phyloP scores from a whole-genome alignment of 2,888 invertebrate species.

The Empis stercorea region DNA sequence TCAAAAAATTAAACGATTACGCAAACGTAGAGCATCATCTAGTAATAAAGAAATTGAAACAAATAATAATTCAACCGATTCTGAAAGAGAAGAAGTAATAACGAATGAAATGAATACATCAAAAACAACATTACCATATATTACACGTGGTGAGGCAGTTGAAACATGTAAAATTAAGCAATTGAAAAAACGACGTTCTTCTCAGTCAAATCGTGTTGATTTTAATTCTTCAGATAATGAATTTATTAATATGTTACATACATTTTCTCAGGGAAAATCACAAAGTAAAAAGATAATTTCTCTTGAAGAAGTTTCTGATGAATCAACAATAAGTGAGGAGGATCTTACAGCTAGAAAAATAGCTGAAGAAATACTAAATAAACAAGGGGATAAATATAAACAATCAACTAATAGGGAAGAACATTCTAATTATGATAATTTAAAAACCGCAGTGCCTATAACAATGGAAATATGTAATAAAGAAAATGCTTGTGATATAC shows the following conservation, averaged over 20 bases:
- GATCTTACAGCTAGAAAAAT: constrained; percentile 27
- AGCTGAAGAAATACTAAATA: constrained; percentile 21
- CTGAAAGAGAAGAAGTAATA: constrained; percentile 12
- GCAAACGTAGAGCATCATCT: constrained; percentile 28
- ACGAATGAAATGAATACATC: constrained; percentile 15
- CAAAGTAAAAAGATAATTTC: not conserved
- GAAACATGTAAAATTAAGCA: constrained; percentile 19
- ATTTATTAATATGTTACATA: constrained; percentile 21
- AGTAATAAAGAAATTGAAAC: constrained; percentile 23
- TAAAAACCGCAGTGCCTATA: not conserved
- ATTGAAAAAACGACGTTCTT: not conserved
- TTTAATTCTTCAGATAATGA: constrained; percentile 18
- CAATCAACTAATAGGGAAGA: constrained; percentile 1
- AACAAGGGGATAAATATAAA: not conserved
- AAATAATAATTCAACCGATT: constrained; percentile 17
- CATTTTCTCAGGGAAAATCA: constrained; percentile 15
- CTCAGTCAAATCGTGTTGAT: not conserved
- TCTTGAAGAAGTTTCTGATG: constrained; percentile 10
- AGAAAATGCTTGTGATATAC: not conserved
- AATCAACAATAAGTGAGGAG: constrained; percentile 13
- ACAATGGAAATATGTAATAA: not conserved
- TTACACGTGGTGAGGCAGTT: constrained; percentile 28
- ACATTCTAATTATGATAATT: not conserved
- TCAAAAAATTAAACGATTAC: constrained; percentile 25
- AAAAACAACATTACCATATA: constrained; percentile 23